Conservation (phyloP, 2,113 vertebrate genomes). For the Corythoichthys haematopterus region DNA sequence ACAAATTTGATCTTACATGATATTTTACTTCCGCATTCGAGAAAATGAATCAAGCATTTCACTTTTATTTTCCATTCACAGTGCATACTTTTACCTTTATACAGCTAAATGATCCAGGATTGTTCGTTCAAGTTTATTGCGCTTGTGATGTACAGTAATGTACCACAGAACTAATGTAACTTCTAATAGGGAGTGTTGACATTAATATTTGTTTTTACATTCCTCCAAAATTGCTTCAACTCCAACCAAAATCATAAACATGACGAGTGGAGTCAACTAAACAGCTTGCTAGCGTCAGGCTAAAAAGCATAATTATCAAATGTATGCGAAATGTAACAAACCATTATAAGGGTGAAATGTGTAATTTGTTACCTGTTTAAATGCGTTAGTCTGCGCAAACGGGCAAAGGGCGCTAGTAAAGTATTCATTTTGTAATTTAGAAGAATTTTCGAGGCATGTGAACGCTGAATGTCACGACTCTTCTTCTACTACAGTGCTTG, state of each 20-base stretch:
- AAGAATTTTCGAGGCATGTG: background rate
- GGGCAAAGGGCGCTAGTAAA: slow-evolving; percentile 33
- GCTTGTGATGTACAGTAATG: background rate
- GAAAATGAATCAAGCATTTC: too few relatives aligned
- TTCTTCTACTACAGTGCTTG: background rate
- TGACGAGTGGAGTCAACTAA: background rate
- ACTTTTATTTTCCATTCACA: too few relatives aligned
- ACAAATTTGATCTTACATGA: too few relatives aligned
- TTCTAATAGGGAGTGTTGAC: background rate
- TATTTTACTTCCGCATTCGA: background rate
- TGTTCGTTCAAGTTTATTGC: background rate
- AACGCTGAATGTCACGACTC: slow-evolving; percentile 53
- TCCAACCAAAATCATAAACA: background rate
- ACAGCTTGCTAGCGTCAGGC: slow-evolving; percentile 13
- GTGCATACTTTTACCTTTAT: too few relatives aligned
- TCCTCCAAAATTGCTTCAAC: background rate
- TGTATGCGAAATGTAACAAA: background rate
- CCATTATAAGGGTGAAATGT: background rate
- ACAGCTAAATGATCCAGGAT: background rate
- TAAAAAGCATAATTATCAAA: slow-evolving; percentile 5
- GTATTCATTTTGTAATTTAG: slow-evolving; percentile 44
- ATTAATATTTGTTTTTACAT: too few relatives aligned
- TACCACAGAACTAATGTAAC: background rate
- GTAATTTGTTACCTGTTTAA: slow-evolving; percentile 39
- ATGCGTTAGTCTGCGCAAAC: slow-evolving; percentile 22